phyloP scores from a whole-genome alignment of 2,888 invertebrate genomes.

The Alentia gelatinosa region DNA sequence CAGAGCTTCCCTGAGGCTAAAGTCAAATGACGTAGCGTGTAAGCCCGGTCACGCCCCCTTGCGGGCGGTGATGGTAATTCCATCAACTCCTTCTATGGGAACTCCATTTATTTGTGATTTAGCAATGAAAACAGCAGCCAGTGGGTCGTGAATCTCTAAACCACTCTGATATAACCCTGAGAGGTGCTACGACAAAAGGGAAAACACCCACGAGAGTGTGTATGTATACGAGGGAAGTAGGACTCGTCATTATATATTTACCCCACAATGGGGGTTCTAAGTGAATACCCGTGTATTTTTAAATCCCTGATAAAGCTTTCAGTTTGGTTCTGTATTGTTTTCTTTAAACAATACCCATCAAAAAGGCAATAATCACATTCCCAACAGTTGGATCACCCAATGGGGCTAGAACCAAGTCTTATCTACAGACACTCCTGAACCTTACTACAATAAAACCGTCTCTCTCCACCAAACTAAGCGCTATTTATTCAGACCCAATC shows the following conservation, averaged over 20 bases:
- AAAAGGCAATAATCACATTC: not conserved
- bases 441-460: not conserved
- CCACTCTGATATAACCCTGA: not conserved
- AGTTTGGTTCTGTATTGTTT: not conserved
- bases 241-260: not conserved
- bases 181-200: not conserved
- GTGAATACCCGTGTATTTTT: not conserved
- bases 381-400: constrained; percentile 1
- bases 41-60: not conserved
- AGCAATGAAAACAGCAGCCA: constrained; percentile 2
- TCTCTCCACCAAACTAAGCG: too few relatives aligned
- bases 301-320: not conserved
- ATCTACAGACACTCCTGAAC: not conserved
- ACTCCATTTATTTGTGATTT: not conserved
- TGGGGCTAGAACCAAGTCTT: not conserved
- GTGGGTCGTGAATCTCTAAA: not conserved
- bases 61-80: not conserved
- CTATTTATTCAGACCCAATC: not conserved
- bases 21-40: not conserved
- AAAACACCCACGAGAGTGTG: not conserved
- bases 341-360: not conserved
- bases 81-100: not conserved
- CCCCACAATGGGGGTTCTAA: not conserved
- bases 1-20: not conserved
- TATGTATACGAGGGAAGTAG: not conserved